Conservation (phyloP, 2,113 vertebrate genomes). For the Sus scrofa region T2T-Sscrofa CM000820.6:113726001-113726500, state of each 20-base stretch:
- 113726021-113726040: not conserved
- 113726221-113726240: no score
- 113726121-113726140: not conserved
- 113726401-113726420: no score
- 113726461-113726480: no score
- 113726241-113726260: no score
- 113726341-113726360: not conserved
- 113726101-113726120: not conserved
- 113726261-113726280: not conserved
- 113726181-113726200: rapidly evolving
- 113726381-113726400: no score
- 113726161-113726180: not conserved
- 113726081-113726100: not conserved
- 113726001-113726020: not conserved
- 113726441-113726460: no score
- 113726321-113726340: not conserved
- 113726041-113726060: not conserved
- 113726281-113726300: not conserved
- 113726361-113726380: no score
- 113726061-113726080: not conserved
- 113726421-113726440: no score
- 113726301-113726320: not conserved
- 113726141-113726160: not conserved
- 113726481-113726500: no score
- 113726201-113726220: rapidly evolving